phyloP scores from a whole-genome alignment of 2,888 invertebrate genomes.

The Lissonota sp. region DNA sequence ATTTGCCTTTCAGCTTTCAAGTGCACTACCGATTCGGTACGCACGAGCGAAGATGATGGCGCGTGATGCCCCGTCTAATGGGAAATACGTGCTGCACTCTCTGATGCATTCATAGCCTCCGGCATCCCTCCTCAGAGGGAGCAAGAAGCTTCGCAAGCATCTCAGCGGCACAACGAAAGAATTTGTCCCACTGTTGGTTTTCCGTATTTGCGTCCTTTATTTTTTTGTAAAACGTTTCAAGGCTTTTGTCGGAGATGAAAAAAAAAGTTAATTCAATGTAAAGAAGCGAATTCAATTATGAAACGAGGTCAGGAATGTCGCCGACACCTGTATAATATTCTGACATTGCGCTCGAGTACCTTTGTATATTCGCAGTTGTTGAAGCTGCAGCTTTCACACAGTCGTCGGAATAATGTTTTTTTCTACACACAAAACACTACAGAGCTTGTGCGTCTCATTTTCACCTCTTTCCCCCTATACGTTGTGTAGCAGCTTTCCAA shows the following conservation, averaged over 20 bases:
- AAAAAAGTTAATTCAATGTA: constrained; percentile 35
- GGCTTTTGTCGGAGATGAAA: constrained; percentile 30
- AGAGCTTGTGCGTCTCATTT: too few relatives aligned
- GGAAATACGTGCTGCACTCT: constrained; percentile 65
- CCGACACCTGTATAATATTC: constrained; percentile 3
- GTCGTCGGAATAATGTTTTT: background rate
- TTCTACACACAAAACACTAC: too few relatives aligned
- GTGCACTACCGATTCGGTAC: constrained; percentile 66
- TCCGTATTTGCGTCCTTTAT: background rate
- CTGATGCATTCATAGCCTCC: constrained; percentile 7
- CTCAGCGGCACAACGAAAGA: constrained; percentile 4
- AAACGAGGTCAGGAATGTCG: constrained; percentile 40
- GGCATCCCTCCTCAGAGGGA: constrained; percentile 7
- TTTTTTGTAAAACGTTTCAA: background rate
- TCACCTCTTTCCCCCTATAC: background rate
- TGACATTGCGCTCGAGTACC: background rate
- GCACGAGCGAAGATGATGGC: constrained; percentile 74
- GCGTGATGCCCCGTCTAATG: constrained; percentile 73
- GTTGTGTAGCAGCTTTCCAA: background rate
- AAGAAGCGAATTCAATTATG: constrained; percentile 51
- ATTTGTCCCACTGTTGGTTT: constrained; percentile 7
- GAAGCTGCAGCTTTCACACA: background rate
- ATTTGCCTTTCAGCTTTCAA: constrained; percentile 51
- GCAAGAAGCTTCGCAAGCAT: constrained; percentile 11
- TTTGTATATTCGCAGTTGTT: background rate